These are phyloP conservation scores for Amphibalanus amphitrite DNA, from an alignment of 1,140 invertebrate genomes.

Conservation along the genomic window DNA sequence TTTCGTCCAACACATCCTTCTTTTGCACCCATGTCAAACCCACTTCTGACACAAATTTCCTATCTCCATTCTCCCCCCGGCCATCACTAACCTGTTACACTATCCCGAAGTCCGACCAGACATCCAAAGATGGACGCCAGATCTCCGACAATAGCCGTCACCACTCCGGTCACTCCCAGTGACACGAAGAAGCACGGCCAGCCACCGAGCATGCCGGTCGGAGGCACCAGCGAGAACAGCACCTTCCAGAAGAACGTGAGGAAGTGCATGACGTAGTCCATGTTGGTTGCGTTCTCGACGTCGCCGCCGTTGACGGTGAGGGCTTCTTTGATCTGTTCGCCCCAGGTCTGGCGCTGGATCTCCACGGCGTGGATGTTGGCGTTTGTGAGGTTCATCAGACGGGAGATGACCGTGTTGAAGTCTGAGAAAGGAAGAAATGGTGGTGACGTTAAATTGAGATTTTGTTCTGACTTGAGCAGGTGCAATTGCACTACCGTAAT, in stretches of 20 bases:
- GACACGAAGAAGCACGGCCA: conserved; percentile 43
- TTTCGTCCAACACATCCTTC: too few species aligned
- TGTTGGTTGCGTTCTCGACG: conserved; percentile 33
- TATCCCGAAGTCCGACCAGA: conserved; percentile 36
- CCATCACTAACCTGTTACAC: conserved; percentile 34
- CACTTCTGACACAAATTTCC: too few species aligned
- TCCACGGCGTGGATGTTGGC: conserved; percentile 37
- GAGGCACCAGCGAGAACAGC: conserved; percentile 39
- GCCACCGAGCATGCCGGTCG: conserved; percentile 36
- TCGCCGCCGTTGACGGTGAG: conserved; percentile 48
- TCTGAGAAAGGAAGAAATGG: conserved; percentile 25
- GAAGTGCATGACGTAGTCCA: conserved; percentile 70
- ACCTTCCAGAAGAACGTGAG: conserved; percentile 80
- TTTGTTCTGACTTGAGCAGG: too few species aligned
- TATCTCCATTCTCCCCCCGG: too few species aligned
- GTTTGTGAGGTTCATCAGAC: conserved; percentile 37
- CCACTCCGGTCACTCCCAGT: conserved; percentile 35
- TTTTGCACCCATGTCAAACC: too few species aligned
- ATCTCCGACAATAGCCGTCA: conserved; percentile 45
- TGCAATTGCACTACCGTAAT: too few species aligned
- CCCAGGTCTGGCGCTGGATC: conserved; percentile 38
- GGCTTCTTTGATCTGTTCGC: conserved; percentile 37
- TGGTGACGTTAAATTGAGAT: too few species aligned
- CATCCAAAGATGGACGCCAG: conserved; percentile 45
- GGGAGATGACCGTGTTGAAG: conserved; percentile 39